phyloP scores from a whole-genome alignment of 2,888 invertebrate species.

The Macrosiphum euphorbiae region DNA sequence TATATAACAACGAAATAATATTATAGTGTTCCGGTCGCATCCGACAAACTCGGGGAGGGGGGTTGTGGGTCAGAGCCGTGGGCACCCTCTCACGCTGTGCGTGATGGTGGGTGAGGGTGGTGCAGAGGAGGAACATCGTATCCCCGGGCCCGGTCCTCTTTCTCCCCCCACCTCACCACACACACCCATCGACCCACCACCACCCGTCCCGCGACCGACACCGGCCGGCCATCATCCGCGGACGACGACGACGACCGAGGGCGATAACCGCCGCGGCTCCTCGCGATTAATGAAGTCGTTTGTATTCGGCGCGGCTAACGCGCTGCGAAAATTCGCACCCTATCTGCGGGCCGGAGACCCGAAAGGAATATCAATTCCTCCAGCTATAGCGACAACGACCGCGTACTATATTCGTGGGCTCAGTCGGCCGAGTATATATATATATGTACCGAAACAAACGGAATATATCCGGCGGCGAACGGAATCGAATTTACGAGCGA shows the following conservation, averaged over 20 bases:
- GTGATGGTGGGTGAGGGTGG: background rate
- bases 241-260: too few relatives aligned
- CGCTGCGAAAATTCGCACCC: constrained; percentile 56
- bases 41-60: background rate
- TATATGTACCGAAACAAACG: background rate
- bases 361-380: constrained; percentile 48
- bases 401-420: background rate
- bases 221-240: background rate
- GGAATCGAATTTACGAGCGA: background rate
- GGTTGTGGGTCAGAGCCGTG: background rate
- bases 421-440: background rate
- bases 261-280: background rate
- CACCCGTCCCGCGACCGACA: background rate
- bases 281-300: constrained; percentile 55
- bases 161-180: background rate
- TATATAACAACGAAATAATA: background rate
- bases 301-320: constrained; percentile 50
- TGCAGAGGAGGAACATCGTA: background rate
- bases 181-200: background rate
- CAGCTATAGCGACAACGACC: background rate
- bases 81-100: background rate
- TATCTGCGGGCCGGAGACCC: constrained; percentile 30
- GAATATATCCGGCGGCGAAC: background rate
- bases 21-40: background rate
- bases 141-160: background rate